A percentile compares a stretch with the other conserved stretches of the same genome.
phyloP scores from a whole-genome alignment of 1,140 invertebrate genomes.

The Mya arenaria region DNA sequence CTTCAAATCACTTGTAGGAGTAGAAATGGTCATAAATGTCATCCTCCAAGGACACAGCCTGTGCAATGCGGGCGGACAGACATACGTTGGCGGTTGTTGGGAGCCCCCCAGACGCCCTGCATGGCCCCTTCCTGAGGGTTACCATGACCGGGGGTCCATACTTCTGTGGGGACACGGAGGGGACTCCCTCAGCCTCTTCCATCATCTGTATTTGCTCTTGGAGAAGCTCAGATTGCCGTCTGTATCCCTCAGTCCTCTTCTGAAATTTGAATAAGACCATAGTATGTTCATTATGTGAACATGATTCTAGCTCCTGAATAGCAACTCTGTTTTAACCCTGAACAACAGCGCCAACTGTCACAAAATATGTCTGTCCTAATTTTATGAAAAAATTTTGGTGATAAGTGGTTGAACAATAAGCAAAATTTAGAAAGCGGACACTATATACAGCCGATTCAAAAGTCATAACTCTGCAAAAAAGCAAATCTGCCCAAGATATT shows the following conservation, averaged over 20 bases:
- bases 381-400: too few species aligned
- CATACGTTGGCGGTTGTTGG: neutral
- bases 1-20: slow-evolving; percentile 14
- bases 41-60: slow-evolving; percentile 35
- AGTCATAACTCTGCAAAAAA: too few species aligned
- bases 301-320: too few species aligned
- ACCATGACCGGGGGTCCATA: slow-evolving; percentile 37
- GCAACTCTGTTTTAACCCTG: too few species aligned
- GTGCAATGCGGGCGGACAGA: slow-evolving; percentile 24
- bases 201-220: neutral
- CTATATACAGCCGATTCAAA: too few species aligned
- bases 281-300: too few species aligned
- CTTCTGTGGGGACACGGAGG: neutral
- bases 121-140: slow-evolving; percentile 33
- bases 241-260: neutral
- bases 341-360: too few species aligned
- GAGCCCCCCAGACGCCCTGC: neutral
- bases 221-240: neutral
- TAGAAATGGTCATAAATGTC: slow-evolving; percentile 46
- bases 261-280: neutral
- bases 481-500: too few species aligned
- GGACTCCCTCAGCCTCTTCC: neutral
- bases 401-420: too few species aligned
- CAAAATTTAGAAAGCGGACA: too few species aligned
- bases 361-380: too few species aligned